Percentiles rank a stretch among this genome's conserved stretches.
Conservation (phyloP, 2,797 vertebrate genomes). For the Fistularia tabacaria region DNA sequence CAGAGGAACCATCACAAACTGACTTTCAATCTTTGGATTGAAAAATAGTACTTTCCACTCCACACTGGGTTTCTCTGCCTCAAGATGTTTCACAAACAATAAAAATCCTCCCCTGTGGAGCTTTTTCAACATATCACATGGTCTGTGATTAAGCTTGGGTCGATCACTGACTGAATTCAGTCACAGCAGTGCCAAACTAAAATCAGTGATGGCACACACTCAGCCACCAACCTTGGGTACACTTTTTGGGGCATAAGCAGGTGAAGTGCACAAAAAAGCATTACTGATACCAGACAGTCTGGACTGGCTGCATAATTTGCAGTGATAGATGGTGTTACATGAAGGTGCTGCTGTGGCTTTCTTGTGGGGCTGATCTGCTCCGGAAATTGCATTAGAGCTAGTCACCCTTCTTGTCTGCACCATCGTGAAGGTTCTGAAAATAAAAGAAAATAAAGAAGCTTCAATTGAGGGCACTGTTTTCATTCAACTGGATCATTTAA, state of each 20-base stretch:
- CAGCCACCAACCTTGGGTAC: constrained; percentile 8
- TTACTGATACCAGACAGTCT: background rate
- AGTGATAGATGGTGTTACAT: background rate
- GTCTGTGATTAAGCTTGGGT: constrained; percentile 12
- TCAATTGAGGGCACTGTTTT: too few species aligned
- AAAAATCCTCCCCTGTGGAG: constrained; percentile 1
- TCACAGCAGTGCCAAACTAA: background rate
- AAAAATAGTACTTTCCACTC: background rate
- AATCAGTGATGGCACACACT: too few species aligned
- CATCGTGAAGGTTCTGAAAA: constrained; percentile 56
- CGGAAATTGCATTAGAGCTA: constrained; percentile 23
- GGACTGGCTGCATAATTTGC: background rate
- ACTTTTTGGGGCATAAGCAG: constrained; percentile 14
- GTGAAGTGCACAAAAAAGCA: too few species aligned
- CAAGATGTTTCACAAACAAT: constrained; percentile 9
- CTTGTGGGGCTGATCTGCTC: background rate
- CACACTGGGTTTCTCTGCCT: background rate
- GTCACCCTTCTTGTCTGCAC: constrained; percentile 61
- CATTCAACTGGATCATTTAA: too few species aligned
- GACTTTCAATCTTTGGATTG: background rate
- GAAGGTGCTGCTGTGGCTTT: constrained; percentile 9
- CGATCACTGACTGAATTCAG: constrained; percentile 1
- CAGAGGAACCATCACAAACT: too few species aligned
- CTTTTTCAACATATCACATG: constrained; percentile 3
- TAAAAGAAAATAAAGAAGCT: background rate